These are phyloP conservation scores for Drosophila tsacasi DNA, from an alignment of 1,140 invertebrate genomes.

Conservation along the genomic window DNA sequence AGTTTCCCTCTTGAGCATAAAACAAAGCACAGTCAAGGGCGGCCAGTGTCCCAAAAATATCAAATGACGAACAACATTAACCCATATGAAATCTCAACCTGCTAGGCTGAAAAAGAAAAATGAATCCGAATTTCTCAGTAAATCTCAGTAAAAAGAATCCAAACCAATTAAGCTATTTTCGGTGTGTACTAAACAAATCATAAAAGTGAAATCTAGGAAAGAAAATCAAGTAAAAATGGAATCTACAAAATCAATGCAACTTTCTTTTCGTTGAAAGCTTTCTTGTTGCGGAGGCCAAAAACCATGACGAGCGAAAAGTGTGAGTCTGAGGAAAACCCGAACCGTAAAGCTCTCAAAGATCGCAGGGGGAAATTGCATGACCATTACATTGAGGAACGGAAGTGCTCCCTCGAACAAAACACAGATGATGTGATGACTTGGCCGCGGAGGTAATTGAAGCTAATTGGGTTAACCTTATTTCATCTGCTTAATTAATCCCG, in stretches of 20 bases:
- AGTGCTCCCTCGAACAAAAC: constrained; percentile 10
- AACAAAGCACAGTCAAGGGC: constrained; percentile 13
- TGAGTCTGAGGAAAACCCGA: constrained; percentile 6
- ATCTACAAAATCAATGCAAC: constrained; percentile 54
- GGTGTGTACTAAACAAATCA: constrained; percentile 26
- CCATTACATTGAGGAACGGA: constrained; percentile 39
- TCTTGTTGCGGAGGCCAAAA: constrained; percentile 10
- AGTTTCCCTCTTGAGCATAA: constrained; percentile 6
- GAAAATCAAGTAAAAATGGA: constrained; percentile 41
- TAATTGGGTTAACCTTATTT: constrained; percentile 75
- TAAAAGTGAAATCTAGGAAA: constrained; percentile 43
- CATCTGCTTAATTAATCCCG: constrained; percentile 61
- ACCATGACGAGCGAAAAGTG: constrained; percentile 38
- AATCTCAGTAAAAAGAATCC: constrained; percentile 1
- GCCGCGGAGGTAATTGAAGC: constrained; percentile 63
- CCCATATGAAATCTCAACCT: constrained; percentile 1
- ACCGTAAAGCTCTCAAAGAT: constrained; percentile 28
- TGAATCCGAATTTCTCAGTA: not conserved
- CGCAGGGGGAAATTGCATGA: constrained; percentile 41
- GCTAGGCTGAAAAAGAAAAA: not conserved
- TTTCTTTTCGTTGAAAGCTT: constrained; percentile 53
- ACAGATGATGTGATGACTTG: constrained; percentile 35
- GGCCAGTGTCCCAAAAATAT: constrained; percentile 15
- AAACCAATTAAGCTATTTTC: constrained; percentile 29
- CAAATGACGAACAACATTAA: not conserved